Conservation (phyloP, 2,797 vertebrate species). For the Spheniscus humboldti region DNA sequence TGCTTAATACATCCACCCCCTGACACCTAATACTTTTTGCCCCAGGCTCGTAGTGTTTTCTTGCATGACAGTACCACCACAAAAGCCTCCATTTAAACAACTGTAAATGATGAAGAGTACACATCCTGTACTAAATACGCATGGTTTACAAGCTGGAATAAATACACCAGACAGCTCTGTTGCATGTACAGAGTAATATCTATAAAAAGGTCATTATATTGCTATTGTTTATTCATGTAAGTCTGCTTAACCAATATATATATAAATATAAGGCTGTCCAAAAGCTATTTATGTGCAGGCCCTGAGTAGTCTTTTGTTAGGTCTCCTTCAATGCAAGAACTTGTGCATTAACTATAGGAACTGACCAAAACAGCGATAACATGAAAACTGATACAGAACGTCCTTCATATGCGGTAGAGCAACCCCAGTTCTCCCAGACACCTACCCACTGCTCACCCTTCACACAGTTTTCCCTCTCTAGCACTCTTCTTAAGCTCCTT, state of each 20-base stretch:
- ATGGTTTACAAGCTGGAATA: conserved; percentile 40
- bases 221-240: conserved; percentile 24
- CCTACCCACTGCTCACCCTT: not conserved
- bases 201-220: conserved; percentile 9
- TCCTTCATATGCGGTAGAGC: not conserved
- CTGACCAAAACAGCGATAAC: not conserved
- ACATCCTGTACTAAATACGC: conserved; percentile 13
- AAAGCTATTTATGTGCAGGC: not conserved
- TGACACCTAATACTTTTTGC: not conserved
- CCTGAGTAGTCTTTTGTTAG: not conserved
- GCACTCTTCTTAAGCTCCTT: not conserved
- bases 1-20: not conserved
- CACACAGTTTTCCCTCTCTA: conserved; percentile 1
- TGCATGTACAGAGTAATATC: not conserved
- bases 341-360: not conserved
- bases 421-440: not conserved
- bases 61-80: not conserved
- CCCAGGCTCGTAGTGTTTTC: not conserved
- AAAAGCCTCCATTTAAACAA: conserved; percentile 18
- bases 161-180: not conserved
- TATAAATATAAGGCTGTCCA: not conserved
- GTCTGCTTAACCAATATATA: conserved; percentile 6
- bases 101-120: conserved; percentile 17
- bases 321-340: not conserved
- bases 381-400: not conserved